Base-by-base conservation (phyloP, 1,140 invertebrate genomes). In the Centruroides sculpturatus region DNA sequence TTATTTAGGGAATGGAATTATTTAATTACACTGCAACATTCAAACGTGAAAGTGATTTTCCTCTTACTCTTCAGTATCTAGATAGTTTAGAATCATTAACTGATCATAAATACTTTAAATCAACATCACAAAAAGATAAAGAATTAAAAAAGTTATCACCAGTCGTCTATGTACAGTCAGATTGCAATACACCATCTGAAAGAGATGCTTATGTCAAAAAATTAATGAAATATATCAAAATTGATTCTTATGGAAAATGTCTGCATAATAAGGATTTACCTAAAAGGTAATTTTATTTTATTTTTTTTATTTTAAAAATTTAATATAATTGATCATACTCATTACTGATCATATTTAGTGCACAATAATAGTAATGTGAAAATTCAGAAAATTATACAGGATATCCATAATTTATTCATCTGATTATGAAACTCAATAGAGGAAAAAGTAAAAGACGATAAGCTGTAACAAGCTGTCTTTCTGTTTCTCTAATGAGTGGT, bases 11-110 rank as follows among this genome's bases (percentile, higher is more conserved):
- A 66, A 79, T 72, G 69, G 76, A 63, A 10, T 69, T 90, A 51
- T 92, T 92, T 67, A 87, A 90, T 72, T 82, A 81, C 65, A 87
- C 87, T 0, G 78, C 85, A 4, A 91, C 89, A 5, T 89, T 89
- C 69, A 84, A 85, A 66, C 76, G 86, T 63, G 75, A 81, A 61
- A 90, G 87, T 65, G 76, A 85, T 69, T 75, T 87, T 53, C 86
- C 88, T 1, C 74, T 89, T 49, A 84, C 85, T 1, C 77, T 87
- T 8, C 81, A 86, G 68, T 64, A 59, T 48, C 11, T 64, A 5
- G 48, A 59, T 8, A 51, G 13, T 58, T 11, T 64, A 5, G 58
- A 60, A 8, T 58, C 47, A 5, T 57, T 64, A 23, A 54, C 35
- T 5, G 56, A 55, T 8, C 57, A 56, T 5, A 73, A 76, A 61